These are phyloP conservation scores for Arrhopalites spinosus DNA, from an alignment of 2,888 invertebrate genomes.

Conservation along the genomic window DNA sequence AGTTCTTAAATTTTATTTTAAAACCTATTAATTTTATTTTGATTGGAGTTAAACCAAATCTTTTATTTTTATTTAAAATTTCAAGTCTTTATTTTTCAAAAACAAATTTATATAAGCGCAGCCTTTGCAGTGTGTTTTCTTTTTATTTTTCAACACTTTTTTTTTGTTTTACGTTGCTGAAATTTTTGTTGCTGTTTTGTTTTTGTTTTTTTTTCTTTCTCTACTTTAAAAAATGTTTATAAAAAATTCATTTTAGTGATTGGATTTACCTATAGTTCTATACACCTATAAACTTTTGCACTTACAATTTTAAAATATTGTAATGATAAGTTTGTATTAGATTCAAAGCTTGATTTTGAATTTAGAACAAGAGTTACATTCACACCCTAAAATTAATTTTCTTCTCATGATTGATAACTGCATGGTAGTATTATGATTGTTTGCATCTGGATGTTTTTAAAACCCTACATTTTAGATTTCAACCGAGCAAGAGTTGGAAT, in stretches of 20 bases:
- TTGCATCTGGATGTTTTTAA: conserved; percentile 35
- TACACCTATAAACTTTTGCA: not conserved
- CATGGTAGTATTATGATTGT: conserved; percentile 29
- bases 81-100: not conserved
- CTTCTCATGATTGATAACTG: not conserved
- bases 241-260: no score
- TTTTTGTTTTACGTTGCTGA: not conserved
- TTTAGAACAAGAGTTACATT: not conserved
- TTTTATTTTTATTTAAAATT: not conserved
- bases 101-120: not conserved
- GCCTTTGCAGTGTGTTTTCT: not conserved
- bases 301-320: not conserved
- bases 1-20: not conserved
- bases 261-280: not conserved
- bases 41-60: not conserved
- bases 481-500: conserved; percentile 54
- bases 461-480: conserved; percentile 48
- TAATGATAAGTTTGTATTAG: not conserved
- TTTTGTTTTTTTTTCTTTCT: not conserved
- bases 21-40: not conserved
- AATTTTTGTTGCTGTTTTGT: not conserved
- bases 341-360: not conserved
- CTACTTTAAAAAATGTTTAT: not conserved
- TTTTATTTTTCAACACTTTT: not conserved
- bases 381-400: not conserved